Percentiles rank a stretch among this genome's conserved stretches.
Evolutionary conservation across 2,888 invertebrate genomes (phyloP).

Genomic region (Xestia ashworthii): DNA sequence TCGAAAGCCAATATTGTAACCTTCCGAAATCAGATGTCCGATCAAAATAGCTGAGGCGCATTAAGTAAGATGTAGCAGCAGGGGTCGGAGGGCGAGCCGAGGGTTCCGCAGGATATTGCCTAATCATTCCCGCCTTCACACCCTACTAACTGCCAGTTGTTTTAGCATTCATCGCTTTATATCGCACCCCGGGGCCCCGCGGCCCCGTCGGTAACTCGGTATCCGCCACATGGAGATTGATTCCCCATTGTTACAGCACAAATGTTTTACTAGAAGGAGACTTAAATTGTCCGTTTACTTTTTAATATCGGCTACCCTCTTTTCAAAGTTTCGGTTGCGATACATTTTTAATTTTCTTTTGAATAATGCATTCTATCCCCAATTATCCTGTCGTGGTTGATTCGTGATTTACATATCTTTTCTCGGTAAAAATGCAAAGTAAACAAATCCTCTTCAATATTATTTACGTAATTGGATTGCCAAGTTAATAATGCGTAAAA

Average conservation of each 20-base stretch:
- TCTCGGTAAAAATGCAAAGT: conserved; percentile 57
- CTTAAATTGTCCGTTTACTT: conserved; percentile 67
- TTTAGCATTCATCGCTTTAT: conserved; percentile 88
- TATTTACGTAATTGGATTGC: conserved; percentile 88
- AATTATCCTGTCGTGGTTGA: conserved; percentile 57
- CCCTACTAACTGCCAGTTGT: conserved; percentile 89
- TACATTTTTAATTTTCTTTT: conserved; percentile 42
- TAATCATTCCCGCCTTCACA: conserved; percentile 89
- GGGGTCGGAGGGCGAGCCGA: conserved; percentile 82
- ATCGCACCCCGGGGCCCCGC: conserved; percentile 70
- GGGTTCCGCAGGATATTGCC: conserved; percentile 88
- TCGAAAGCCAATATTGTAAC: conserved; percentile 78
- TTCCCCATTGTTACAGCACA: conserved; percentile 81
- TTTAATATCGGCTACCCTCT: conserved; percentile 62
- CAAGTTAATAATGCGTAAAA: conserved; percentile 90
- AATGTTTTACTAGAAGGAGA: conserved; percentile 78
- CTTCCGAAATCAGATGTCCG: conserved; percentile 85
- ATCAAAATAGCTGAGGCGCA: conserved; percentile 82
- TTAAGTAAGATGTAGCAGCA: conserved; percentile 87
- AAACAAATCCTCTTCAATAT: conserved; percentile 78
- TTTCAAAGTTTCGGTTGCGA: conserved; percentile 21
- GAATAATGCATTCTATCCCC: conserved; percentile 58
- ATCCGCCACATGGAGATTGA: conserved; percentile 79
- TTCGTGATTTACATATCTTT: conserved; percentile 61
- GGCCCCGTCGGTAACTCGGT: conserved; percentile 47